phyloP scores from a whole-genome alignment of 2,113 vertebrate species.

The Cettia cetti region DNA sequence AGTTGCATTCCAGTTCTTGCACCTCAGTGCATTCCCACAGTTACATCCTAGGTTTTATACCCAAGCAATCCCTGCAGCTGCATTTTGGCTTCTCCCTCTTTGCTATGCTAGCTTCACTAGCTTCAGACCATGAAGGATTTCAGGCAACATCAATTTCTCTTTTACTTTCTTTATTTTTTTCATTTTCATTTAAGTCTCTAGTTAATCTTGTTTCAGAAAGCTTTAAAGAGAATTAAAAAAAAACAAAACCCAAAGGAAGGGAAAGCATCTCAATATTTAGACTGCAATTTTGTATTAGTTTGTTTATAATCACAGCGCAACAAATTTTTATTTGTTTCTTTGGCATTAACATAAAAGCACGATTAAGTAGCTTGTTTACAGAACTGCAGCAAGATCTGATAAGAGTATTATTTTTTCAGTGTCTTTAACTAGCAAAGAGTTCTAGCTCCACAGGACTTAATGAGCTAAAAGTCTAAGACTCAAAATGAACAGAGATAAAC shows the following conservation, averaged over 20 bases:
- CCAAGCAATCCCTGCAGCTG: neutral
- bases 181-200: neutral
- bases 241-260: neutral
- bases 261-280: constrained; percentile 5
- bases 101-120: neutral
- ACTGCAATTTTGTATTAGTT: neutral
- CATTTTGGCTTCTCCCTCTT: neutral
- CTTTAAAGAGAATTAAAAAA: neutral
- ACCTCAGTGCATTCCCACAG: constrained; percentile 20
- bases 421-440: neutral
- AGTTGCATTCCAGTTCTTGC: neutral
- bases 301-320: constrained; percentile 8
- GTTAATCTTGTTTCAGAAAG: neutral
- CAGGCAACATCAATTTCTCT: neutral
- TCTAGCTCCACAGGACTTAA: neutral
- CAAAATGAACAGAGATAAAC: neutral
- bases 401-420: neutral
- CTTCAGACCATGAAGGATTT: neutral
- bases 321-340: constrained; percentile 14
- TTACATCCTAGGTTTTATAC: neutral
- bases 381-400: constrained; percentile 13
- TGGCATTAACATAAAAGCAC: constrained; percentile 41
- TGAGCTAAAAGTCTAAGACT: neutral
- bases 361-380: constrained; percentile 34
- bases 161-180: neutral